phyloP scores from a whole-genome alignment of 2,113 vertebrate species.

The Myotis lucifugus region DNA sequence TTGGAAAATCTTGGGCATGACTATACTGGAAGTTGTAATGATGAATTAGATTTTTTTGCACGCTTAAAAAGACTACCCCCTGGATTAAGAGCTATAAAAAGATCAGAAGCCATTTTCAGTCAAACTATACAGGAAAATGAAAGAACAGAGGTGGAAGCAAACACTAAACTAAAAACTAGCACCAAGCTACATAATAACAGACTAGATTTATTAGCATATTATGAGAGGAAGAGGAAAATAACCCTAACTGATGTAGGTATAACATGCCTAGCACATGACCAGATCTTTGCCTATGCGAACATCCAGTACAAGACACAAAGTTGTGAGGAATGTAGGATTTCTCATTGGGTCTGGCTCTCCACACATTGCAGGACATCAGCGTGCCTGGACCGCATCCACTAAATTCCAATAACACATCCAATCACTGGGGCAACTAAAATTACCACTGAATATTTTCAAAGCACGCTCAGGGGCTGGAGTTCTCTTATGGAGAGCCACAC shows the following conservation, averaged over 20 bases:
- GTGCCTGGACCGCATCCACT: not conserved
- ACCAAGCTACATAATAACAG: not conserved
- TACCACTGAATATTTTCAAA: not conserved
- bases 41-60: constrained; percentile 18
- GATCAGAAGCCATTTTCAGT: constrained; percentile 11
- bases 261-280: not conserved
- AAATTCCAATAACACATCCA: not conserved
- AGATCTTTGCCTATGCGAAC: not conserved
- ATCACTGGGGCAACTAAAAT: not conserved
- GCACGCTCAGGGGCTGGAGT: not conserved
- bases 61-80: constrained; percentile 9
- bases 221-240: constrained; percentile 40
- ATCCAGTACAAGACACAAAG: not conserved
- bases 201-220: not conserved
- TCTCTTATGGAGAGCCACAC: not conserved
- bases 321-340: not conserved
- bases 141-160: not conserved
- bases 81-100: constrained; percentile 45
- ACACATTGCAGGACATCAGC: not conserved
- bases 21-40: not conserved
- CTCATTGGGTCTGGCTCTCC: not conserved
- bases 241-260: not conserved
- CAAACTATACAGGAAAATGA: constrained; percentile 32
- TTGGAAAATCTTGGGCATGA: constrained; percentile 24
- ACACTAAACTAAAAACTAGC: constrained; percentile 16